Evolutionary conservation across 2,888 invertebrate genomes (phyloP).

Genomic region (Galeruca laticollis): DNA sequence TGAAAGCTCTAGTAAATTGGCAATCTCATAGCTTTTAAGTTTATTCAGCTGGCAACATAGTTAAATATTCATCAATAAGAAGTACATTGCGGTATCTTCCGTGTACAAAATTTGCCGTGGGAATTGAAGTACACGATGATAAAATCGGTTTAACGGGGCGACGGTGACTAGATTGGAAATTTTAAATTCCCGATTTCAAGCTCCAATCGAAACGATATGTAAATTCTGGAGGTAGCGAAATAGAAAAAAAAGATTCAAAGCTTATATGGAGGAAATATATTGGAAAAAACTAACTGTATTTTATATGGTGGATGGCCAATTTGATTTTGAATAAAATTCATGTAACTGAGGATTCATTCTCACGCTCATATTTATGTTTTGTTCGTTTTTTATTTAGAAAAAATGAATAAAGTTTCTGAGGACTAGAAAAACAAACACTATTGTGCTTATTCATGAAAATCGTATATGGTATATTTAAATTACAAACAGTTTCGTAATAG

Average conservation of each 20-base stretch:
- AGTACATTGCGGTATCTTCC: constrained; percentile 7
- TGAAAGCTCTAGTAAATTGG: too few relatives aligned
- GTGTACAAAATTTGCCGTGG: background rate
- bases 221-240: constrained; percentile 1
- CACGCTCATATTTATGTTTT: background rate
- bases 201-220: background rate
- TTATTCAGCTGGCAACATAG: background rate
- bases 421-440: too few relatives aligned
- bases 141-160: constrained; percentile 9
- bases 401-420: too few relatives aligned
- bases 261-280: constrained; percentile 1
- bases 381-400: too few relatives aligned
- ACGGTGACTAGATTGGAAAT: constrained; percentile 11
- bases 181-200: constrained; percentile 4
- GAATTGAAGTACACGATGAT: constrained; percentile 10
- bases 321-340: background rate
- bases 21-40: background rate
- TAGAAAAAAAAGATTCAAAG: background rate
- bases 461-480: too few relatives aligned
- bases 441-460: too few relatives aligned
- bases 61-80: background rate
- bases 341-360: background rate
- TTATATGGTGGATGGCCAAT: background rate
- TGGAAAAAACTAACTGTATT: constrained; percentile 1
- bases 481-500: too few relatives aligned